phyloP scores from a whole-genome alignment of 2,888 invertebrate genomes.

The Dasypogon diadema region DNA sequence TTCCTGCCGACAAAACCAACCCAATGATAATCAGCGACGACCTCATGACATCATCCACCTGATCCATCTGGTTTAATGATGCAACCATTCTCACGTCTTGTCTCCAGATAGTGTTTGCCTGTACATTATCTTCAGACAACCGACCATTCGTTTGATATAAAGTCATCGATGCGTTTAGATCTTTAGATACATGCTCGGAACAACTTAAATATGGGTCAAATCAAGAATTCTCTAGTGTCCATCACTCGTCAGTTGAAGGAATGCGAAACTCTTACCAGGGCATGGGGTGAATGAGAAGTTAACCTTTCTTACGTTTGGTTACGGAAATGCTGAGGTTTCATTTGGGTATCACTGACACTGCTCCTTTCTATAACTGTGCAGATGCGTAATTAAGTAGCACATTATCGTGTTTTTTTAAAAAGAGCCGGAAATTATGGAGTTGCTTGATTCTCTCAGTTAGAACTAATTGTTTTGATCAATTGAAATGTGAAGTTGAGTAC shows the following conservation, averaged over 20 bases:
- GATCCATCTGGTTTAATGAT: no score
- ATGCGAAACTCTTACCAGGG: no score
- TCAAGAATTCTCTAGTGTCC: conserved; percentile 8
- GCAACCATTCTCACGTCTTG: conserved; percentile 10
- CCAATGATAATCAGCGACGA: no score
- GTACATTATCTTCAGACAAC: conserved; percentile 1
- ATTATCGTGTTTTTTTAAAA: neutral
- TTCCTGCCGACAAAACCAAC: no score
- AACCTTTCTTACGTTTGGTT: neutral
- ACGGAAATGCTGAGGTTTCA: neutral
- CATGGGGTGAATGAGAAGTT: neutral
- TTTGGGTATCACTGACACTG: neutral
- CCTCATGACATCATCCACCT: no score
- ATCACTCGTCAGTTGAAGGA: neutral
- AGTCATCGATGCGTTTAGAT: conserved; percentile 21
- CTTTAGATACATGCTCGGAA: neutral
- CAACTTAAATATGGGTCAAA: conserved; percentile 21
- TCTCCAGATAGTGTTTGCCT: neutral
- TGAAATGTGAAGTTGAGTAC: no score
- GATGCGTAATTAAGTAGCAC: neutral
- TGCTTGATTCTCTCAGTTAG: no score
- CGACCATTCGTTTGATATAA: conserved; percentile 6
- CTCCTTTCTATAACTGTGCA: neutral
- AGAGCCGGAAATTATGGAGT: neutral
- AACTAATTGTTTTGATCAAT: no score